These are phyloP conservation scores for Notospermus geniculatus DNA, from an alignment of 1,140 invertebrate genomes.

Conservation along the genomic window DNA sequence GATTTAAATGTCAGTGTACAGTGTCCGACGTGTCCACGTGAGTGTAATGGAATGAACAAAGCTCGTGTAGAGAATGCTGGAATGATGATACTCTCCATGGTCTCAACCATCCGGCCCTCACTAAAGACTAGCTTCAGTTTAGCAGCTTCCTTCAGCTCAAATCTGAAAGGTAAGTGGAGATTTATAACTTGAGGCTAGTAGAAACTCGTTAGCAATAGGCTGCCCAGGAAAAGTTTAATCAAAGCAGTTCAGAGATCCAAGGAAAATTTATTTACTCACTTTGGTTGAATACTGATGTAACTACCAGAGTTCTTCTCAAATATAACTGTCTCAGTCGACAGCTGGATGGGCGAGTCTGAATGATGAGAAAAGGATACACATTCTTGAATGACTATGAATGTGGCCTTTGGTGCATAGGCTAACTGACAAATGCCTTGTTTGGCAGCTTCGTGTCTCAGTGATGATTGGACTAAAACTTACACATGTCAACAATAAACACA, in stretches of 20 bases:
- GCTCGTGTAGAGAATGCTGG: background rate
- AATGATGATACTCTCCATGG: constrained; percentile 1
- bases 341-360: background rate
- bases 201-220: too few species aligned
- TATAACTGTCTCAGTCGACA: background rate
- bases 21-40: background rate
- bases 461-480: background rate
- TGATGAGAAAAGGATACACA: background rate
- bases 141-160: background rate
- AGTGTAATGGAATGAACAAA: constrained; percentile 3
- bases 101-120: background rate
- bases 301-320: constrained; percentile 6
- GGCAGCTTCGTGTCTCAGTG: background rate
- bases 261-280: background rate
- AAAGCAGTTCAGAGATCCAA: background rate
- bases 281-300: constrained; percentile 4
- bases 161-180: background rate
- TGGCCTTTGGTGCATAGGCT: too few species aligned
- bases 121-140: background rate
- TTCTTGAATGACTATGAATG: background rate
- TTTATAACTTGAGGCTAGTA: background rate
- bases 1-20: constrained; percentile 7
- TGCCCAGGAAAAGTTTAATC: background rate
- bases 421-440: too few species aligned
- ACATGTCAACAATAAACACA: constrained; percentile 1